These are phyloP conservation scores for Dunckerocampus dactyliophorus DNA, from an alignment of 2,113 vertebrate species.

Conservation along the genomic window DNA sequence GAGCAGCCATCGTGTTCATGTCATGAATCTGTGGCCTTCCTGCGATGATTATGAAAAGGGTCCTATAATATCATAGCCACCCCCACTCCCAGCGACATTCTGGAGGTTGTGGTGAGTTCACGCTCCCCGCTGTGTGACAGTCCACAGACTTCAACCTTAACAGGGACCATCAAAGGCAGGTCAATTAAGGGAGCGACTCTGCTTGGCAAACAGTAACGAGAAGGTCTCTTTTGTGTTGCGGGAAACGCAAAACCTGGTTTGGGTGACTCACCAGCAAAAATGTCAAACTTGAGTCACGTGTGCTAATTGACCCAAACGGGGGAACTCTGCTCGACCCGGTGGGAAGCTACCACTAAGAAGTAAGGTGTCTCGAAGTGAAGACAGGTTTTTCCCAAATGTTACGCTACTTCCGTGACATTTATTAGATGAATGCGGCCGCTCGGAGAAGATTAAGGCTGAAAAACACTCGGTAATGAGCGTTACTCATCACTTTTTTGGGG, in stretches of 20 bases:
- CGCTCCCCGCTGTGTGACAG: constrained; percentile 53
- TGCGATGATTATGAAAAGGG: constrained; percentile 3
- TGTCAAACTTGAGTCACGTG: constrained; percentile 53
- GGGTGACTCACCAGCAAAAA: constrained; percentile 58
- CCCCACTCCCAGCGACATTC: not conserved
- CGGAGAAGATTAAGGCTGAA: not conserved
- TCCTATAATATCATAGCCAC: constrained; percentile 3
- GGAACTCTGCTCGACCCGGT: constrained; percentile 52
- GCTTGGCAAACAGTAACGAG: constrained; percentile 33
- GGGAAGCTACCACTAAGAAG: constrained; percentile 23
- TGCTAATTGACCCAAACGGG: constrained; percentile 41
- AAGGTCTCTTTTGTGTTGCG: constrained; percentile 38
- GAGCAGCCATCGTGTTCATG: constrained; percentile 42
- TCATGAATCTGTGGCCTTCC: constrained; percentile 41
- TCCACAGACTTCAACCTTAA: constrained; percentile 56
- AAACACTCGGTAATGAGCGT: not conserved
- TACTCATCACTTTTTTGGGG: not conserved
- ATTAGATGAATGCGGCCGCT: constrained; percentile 12
- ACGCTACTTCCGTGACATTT: constrained; percentile 16
- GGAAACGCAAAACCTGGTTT: constrained; percentile 39
- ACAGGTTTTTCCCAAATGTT: constrained; percentile 9
- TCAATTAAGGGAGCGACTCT: constrained; percentile 52
- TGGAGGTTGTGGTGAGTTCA: constrained; percentile 37
- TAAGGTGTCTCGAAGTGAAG: constrained; percentile 23
- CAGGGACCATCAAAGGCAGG: constrained; percentile 49